Evolutionary conservation across 2,113 vertebrate species (phyloP).

Genomic region (Lagopus leucura): DNA sequence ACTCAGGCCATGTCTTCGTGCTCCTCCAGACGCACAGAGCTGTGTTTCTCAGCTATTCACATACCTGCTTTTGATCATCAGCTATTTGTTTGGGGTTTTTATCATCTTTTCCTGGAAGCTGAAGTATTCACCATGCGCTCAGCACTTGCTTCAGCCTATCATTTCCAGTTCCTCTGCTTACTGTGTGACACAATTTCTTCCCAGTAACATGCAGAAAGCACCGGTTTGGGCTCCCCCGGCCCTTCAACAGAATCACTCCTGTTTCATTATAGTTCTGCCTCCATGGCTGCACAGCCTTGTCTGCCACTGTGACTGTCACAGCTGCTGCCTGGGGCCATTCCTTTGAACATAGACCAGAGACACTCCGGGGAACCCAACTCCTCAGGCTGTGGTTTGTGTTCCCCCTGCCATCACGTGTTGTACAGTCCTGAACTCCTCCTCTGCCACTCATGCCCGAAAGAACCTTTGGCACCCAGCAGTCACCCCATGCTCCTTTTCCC

Average conservation of each 20-base stretch:
- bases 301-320: background rate
- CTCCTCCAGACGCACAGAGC: background rate
- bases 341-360: background rate
- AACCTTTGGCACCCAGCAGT: background rate
- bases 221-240: background rate
- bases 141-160: background rate
- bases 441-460: background rate
- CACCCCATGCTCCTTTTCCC: background rate
- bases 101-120: background rate
- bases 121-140: background rate
- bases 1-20: background rate
- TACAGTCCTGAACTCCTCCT: background rate
- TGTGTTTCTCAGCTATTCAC: background rate
- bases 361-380: background rate
- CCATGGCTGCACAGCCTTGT: background rate
- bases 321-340: background rate
- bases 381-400: background rate
- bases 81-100: background rate
- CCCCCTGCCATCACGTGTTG: accelerated
- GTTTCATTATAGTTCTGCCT: background rate
- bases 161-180: background rate
- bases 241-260: background rate
- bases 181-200: background rate
- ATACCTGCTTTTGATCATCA: constrained; percentile 17
- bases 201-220: background rate